Conservation (phyloP, 2,113 vertebrate species). For the Calonectris borealis region DNA sequence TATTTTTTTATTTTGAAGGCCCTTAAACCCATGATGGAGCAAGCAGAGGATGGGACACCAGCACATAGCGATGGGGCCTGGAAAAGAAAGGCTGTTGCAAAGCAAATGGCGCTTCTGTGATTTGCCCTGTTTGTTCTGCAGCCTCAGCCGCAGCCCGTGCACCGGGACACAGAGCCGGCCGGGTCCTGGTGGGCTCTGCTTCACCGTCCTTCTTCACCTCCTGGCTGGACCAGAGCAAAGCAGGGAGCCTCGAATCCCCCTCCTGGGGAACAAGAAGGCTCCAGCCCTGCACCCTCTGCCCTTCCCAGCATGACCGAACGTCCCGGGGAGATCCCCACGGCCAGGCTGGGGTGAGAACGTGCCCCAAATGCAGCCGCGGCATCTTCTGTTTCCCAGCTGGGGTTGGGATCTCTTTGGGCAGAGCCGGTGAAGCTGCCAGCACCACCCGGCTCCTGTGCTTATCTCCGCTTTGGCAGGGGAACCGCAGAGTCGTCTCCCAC, state of each 20-base stretch:
- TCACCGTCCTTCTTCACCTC: not conserved
- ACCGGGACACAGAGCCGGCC: accelerated
- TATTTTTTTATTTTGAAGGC: not conserved
- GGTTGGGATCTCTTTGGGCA: not conserved
- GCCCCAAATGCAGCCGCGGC: accelerated
- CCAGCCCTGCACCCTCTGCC: not conserved
- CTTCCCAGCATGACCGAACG: accelerated
- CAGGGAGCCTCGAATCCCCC: accelerated
- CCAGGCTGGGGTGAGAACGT: not conserved
- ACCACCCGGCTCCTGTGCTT: accelerated
- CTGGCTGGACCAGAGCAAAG: not conserved
- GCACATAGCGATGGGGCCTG: accelerated
- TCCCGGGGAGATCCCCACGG: not conserved
- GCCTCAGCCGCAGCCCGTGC: not conserved
- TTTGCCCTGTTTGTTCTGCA: not conserved
- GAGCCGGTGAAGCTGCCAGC: not conserved
- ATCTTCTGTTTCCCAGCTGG: not conserved
- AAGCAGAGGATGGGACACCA: not conserved
- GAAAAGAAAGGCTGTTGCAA: not conserved
- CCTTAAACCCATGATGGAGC: not conserved
- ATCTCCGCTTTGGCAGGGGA: not conserved
- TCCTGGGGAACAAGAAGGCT: not conserved
- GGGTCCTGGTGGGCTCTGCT: not conserved
- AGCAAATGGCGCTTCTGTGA: not conserved
- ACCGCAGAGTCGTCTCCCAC: accelerated